Percentiles rank a stretch among this genome's conserved stretches.
Evolutionary conservation across 2,113 vertebrate genomes (phyloP).

Genomic region (Fukomys damarensis): DNA sequence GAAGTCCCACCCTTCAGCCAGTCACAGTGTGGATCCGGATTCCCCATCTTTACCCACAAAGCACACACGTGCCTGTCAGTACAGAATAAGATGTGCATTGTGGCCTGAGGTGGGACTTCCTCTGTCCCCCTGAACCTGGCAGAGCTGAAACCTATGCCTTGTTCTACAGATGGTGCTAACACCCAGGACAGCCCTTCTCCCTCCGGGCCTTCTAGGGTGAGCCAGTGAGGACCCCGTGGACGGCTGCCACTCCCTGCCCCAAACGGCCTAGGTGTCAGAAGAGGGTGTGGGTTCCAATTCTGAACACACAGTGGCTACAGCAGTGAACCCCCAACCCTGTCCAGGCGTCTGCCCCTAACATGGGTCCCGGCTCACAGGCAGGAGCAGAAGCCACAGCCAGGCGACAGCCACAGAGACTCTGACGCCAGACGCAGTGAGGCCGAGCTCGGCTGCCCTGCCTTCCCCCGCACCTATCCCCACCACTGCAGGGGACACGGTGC

Average conservation of each 20-base stretch:
- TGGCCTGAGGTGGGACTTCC: neutral
- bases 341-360: fast-evolving
- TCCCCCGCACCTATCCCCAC: too few species aligned
- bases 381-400: neutral
- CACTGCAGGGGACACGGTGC: neutral
- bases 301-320: too few species aligned
- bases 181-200: too few species aligned
- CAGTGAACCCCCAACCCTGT: too few species aligned
- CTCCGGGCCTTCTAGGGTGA: neutral
- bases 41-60: neutral
- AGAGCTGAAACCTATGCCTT: neutral
- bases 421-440: neutral
- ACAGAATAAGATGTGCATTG: neutral
- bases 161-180: neutral
- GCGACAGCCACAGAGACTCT: neutral
- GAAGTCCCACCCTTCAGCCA: too few species aligned
- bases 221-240: too few species aligned
- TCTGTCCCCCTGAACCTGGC: neutral
- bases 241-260: too few species aligned
- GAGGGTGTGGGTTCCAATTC: too few species aligned
- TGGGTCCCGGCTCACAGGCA: neutral
- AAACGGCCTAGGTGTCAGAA: neutral
- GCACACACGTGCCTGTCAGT: neutral
- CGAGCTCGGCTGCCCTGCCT: neutral
- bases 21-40: neutral